phyloP scores from a whole-genome alignment of 2,797 vertebrate genomes.

The Chiroxiphia lanceolata region DNA sequence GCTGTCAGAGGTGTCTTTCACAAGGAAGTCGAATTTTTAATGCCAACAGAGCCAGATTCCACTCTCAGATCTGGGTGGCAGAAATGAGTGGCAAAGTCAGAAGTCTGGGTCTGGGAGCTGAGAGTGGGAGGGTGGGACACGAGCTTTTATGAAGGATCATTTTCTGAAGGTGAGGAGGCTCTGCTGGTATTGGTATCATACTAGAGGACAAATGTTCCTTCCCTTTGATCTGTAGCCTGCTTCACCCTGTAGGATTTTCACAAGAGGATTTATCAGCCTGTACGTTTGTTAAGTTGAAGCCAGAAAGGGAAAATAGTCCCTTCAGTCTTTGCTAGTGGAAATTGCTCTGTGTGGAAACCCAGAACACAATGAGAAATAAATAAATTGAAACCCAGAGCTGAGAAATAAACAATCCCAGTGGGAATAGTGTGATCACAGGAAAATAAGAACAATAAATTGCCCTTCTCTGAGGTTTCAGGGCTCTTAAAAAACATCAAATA shows the following conservation, averaged over 20 bases:
- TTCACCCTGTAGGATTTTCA: constrained; percentile 67
- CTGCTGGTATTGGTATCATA: constrained; percentile 35
- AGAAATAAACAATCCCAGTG: constrained; percentile 68
- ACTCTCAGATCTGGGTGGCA: neutral
- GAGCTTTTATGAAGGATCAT: constrained; percentile 24
- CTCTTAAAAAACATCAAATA: constrained; percentile 49
- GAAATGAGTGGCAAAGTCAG: constrained; percentile 2
- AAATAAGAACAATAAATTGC: constrained; percentile 65
- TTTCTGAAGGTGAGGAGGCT: constrained; percentile 60
- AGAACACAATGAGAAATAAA: constrained; percentile 64
- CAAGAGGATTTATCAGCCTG: constrained; percentile 68
- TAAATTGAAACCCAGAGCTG: constrained; percentile 68
- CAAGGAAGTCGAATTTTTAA: neutral
- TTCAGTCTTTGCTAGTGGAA: constrained; percentile 67
- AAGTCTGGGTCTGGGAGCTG: neutral
- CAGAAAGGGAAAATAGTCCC: constrained; percentile 61
- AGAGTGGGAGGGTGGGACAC: neutral
- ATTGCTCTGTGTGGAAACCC: constrained; percentile 65
- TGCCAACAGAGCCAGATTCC: neutral
- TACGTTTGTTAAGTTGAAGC: constrained; percentile 63
- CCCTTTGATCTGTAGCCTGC: constrained; percentile 61
- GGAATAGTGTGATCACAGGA: constrained; percentile 60
- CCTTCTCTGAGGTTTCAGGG: constrained; percentile 59
- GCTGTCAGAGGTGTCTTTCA: neutral
- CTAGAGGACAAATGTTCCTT: constrained; percentile 61